phyloP scores from a whole-genome alignment of 2,113 vertebrate genomes.

The Solea senegalensis region DNA sequence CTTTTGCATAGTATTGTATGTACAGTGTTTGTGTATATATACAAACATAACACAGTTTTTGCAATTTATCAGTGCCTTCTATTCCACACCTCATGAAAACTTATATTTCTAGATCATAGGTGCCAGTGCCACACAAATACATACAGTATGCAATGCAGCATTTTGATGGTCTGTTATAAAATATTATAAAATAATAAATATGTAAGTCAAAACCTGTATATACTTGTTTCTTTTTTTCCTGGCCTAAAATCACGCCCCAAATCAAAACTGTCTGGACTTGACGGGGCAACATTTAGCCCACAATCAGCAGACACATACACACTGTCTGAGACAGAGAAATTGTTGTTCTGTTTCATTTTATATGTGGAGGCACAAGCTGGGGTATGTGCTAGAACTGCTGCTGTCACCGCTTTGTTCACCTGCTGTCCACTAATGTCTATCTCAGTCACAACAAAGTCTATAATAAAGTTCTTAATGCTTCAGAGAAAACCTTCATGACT shows the following conservation, averaged over 20 bases:
- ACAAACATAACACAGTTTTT: too few relatives aligned
- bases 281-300: background rate
- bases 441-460: constrained; percentile 92
- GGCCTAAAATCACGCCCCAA: constrained; percentile 82
- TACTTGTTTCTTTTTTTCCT: background rate
- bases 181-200: too few relatives aligned
- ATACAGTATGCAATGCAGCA: too few relatives aligned
- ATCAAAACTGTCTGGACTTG: constrained; percentile 59
- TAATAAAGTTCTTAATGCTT: constrained; percentile 86
- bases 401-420: constrained; percentile 44
- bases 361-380: constrained; percentile 26
- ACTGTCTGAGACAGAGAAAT: constrained; percentile 21
- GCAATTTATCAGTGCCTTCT: too few relatives aligned
- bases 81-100: too few relatives aligned
- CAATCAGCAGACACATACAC: constrained; percentile 7
- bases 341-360: constrained; percentile 1
- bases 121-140: too few relatives aligned
- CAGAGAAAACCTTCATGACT: constrained; percentile 88
- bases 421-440: constrained; percentile 77
- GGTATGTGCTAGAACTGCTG: background rate
- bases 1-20: too few relatives aligned
- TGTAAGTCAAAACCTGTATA: too few relatives aligned
- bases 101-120: too few relatives aligned
- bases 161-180: too few relatives aligned
- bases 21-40: too few relatives aligned